A percentile compares a stretch with the other conserved stretches of the same genome.
Conservation (phyloP, 2,888 invertebrate genomes). For the Latrodectus hesperus region DNA sequence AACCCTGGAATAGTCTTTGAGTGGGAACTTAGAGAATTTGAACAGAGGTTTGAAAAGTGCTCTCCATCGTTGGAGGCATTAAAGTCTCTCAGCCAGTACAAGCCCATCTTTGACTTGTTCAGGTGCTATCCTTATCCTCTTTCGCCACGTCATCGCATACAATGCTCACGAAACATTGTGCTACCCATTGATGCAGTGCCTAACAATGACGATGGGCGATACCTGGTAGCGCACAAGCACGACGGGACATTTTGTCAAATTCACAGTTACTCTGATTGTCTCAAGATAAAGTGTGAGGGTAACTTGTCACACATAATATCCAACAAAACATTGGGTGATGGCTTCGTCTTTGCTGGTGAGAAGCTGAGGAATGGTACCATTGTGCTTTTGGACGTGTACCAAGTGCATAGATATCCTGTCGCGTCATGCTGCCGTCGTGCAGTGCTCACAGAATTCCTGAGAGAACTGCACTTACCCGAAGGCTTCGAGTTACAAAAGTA, state of each 20-base stretch:
- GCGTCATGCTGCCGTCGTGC: background rate
- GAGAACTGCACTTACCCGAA: background rate
- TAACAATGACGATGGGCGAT: background rate
- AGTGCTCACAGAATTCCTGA: background rate
- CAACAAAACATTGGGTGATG: background rate
- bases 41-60: background rate
- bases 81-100: background rate
- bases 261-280: background rate
- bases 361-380: background rate
- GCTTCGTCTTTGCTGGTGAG: background rate
- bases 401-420: background rate
- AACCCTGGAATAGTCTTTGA: background rate
- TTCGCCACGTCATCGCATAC: background rate
- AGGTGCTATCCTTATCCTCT: background rate
- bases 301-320: background rate
- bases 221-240: background rate
- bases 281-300: background rate
- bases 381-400: background rate
- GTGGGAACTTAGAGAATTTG: background rate
- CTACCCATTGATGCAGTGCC: background rate
- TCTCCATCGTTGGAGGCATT: background rate
- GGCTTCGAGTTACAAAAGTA: background rate
- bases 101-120: background rate
- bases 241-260: background rate
- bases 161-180: background rate